Conservation (phyloP, 2,888 invertebrate genomes). For the Drosophila melanosoma region DNA sequence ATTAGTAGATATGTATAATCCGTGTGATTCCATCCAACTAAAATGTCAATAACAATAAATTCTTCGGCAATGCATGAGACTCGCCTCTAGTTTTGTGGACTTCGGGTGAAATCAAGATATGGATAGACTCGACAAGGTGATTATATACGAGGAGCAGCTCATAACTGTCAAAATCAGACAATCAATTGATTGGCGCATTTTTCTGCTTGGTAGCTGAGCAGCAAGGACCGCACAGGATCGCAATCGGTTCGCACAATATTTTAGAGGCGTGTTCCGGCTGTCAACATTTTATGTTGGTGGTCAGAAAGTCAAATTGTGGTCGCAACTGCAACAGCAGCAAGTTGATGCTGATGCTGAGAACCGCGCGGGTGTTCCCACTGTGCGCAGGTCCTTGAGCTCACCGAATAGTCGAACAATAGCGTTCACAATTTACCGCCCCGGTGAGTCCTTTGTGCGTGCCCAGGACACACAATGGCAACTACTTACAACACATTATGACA, state of each 20-base stretch:
- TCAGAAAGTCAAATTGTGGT: slow-evolving; percentile 75
- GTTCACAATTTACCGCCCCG: slow-evolving; percentile 42
- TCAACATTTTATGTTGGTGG: slow-evolving; percentile 85
- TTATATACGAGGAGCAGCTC: slow-evolving; percentile 60
- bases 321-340: slow-evolving; percentile 61
- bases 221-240: slow-evolving; percentile 68
- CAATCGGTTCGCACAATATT: slow-evolving; percentile 77
- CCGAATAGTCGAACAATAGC: slow-evolving; percentile 57
- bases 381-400: slow-evolving; percentile 64
- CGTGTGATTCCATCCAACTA: slow-evolving; percentile 73
- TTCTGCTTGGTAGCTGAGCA: slow-evolving; percentile 23
- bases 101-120: slow-evolving; percentile 62
- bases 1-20: slow-evolving; percentile 74
- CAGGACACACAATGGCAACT: slow-evolving; percentile 67
- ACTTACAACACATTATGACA: slow-evolving; percentile 81
- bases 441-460: slow-evolving; percentile 59
- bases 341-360: slow-evolving; percentile 56
- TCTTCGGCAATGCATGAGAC: slow-evolving; percentile 47
- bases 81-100: background rate
- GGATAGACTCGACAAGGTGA: slow-evolving; percentile 44
- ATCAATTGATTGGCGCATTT: slow-evolving; percentile 72
- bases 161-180: slow-evolving; percentile 72
- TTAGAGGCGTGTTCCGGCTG: slow-evolving; percentile 85
- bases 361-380: slow-evolving; percentile 69
- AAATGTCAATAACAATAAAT: slow-evolving; percentile 80